Evolutionary conservation across 1,140 invertebrate species (phyloP).

Genomic region (Dinoponera quadriceps): DNA sequence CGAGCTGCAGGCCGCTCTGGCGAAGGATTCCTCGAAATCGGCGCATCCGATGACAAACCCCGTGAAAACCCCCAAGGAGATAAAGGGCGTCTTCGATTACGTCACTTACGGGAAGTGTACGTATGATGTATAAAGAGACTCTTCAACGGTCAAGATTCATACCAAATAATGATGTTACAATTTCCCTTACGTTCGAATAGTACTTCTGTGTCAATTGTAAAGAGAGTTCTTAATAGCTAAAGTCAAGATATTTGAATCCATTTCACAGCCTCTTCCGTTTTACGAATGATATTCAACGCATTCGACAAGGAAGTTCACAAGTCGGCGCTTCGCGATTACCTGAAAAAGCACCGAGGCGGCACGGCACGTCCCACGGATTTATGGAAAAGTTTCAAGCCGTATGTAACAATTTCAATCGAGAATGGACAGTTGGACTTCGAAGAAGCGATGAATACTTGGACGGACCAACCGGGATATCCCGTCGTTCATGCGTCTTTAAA

Average conservation of each 20-base stretch:
- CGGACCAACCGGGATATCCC: conserved; percentile 90
- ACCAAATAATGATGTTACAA: background rate
- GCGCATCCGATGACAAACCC: conserved; percentile 78
- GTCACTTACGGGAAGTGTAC: conserved; percentile 90
- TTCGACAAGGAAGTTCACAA: conserved; percentile 88
- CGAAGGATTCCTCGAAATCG: conserved; percentile 66
- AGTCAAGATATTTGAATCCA: conserved; percentile 6
- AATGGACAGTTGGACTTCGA: background rate
- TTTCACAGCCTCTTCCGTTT: conserved; percentile 87
- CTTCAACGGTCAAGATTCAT: background rate
- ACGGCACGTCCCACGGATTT: conserved; percentile 87
- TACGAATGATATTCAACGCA: conserved; percentile 91
- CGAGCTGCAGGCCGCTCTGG: conserved; percentile 81
- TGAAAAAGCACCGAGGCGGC: conserved; percentile 82
- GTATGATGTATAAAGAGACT: background rate
- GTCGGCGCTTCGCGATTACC: conserved; percentile 86
- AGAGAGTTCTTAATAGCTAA: background rate
- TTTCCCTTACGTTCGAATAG: conserved; percentile 26
- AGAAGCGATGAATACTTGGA: conserved; percentile 89
- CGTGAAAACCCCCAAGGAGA: conserved; percentile 75
- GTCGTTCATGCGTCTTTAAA: conserved; percentile 87
- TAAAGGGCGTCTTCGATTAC: conserved; percentile 88
- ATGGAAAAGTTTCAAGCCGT: conserved; percentile 85
- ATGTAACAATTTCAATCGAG: conserved; percentile 74
- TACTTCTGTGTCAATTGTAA: background rate